Conservation (phyloP, 2,888 invertebrate genomes). For the Drosophila histrio region DNA sequence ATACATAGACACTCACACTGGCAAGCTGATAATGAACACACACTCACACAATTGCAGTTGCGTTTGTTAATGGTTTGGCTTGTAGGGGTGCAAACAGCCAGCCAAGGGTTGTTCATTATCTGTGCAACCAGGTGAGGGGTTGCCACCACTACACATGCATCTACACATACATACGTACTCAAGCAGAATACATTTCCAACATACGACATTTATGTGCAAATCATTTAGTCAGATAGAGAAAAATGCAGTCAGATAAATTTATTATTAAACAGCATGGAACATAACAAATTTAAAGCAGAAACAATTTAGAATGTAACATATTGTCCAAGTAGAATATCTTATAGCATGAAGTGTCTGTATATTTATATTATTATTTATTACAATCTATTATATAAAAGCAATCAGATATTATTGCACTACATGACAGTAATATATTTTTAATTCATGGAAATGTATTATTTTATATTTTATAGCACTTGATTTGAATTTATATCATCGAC, state of each 20-base stretch:
- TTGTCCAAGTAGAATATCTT: neutral
- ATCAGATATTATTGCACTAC: neutral
- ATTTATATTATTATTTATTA: neutral
- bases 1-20: constrained; percentile 1
- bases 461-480: neutral
- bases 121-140: constrained; percentile 53
- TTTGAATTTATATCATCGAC: neutral
- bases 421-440: neutral
- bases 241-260: neutral
- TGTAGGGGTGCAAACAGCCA: constrained; percentile 42
- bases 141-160: constrained; percentile 24
- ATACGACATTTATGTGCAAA: constrained; percentile 12
- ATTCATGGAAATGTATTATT: neutral
- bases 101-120: constrained; percentile 66
- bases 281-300: neutral
- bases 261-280: neutral
- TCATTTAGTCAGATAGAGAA: constrained; percentile 1
- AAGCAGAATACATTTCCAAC: neutral
- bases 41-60: constrained; percentile 36
- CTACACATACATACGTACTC: neutral
- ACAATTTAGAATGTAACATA: neutral
- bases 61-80: constrained; percentile 17
- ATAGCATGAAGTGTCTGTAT: too few relatives aligned
- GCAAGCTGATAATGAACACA: constrained; percentile 25
- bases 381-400: neutral